Evolutionary conservation across 1,140 invertebrate species (phyloP).

Genomic region (Sinonovacula constricta): DNA sequence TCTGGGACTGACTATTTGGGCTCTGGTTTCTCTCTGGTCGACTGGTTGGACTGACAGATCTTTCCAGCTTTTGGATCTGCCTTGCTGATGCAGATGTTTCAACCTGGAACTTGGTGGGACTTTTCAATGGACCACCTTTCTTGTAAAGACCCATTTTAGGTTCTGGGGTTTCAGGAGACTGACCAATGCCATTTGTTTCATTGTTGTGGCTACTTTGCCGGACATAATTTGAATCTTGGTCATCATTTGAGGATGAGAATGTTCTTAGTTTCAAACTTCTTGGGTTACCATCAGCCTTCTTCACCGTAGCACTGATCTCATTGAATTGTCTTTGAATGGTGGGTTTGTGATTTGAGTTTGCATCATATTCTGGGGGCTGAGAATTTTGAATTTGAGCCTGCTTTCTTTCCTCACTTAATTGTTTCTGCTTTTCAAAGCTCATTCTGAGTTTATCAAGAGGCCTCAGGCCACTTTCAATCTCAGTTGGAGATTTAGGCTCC

Average conservation of each 20-base stretch:
- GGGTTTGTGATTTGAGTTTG: constrained; percentile 1
- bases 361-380: neutral
- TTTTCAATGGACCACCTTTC: constrained; percentile 7
- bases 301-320: constrained; percentile 5
- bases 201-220: neutral
- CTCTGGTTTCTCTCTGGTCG: constrained; percentile 24
- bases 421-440: constrained; percentile 49
- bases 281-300: neutral
- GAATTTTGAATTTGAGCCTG: too few species aligned
- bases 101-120: neutral
- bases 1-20: neutral
- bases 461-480: too few species aligned
- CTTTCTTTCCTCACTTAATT: constrained; percentile 39
- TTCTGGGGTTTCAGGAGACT: constrained; percentile 7
- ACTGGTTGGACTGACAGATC: constrained; percentile 37
- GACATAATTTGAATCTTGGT: too few species aligned
- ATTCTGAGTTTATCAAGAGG: constrained; percentile 40
- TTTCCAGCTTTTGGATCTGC: constrained; percentile 48
- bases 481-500: too few species aligned
- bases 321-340: constrained; percentile 45
- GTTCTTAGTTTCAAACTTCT: constrained; percentile 22
- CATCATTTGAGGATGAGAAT: constrained; percentile 40
- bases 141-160: constrained; percentile 29
- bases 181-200: neutral
- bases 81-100: constrained; percentile 41